Base-by-base conservation (phyloP, 2,113 vertebrate species). In the Hymenochirus boettgeri region DNA sequence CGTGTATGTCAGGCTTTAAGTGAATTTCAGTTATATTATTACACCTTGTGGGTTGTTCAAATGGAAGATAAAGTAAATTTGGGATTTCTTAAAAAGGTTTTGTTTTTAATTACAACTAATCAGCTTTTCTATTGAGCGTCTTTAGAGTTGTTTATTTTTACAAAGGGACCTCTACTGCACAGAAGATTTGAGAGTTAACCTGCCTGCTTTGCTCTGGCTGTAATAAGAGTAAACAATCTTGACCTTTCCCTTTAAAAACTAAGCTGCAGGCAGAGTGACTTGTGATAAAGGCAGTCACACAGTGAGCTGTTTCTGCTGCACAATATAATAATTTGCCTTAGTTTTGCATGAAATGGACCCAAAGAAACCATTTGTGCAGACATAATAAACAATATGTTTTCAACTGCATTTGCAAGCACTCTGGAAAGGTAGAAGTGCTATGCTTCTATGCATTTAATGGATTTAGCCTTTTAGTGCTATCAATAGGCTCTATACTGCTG, bases 351-450 rank as follows among this genome's bases (percentile, higher is more conserved):
- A 31, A 19, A 47, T 6, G 8, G 5, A 48, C 24, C 37, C n/a
- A 13, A 24, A 3, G 53, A 55, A 50, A 65, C 48, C 62, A 65
- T 65, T 54, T 65, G 53, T 50, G 27, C 42, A 25, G 2, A 50
- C 46, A 45, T 55, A 57, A 57, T 65, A 50, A 18, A 57, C 53
- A 65, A 48, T 65, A 65, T 65, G 63, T 65, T 57, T 47, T 57
- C 42, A 57, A 57, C 54, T 57, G 27, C 54, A 65, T 65, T 45
- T 57, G 27, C 54, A 65, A 27, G 45, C 23, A 24, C 57, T 60
- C n/a, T 10, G 25, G 17, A 50, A 53, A 60, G 47, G 25, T 24
- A 27, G n/a, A 45, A 46, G 15, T 47, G 5, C 12, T 26, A 45
- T 57, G 63, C 26, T 35, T 27, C 42, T 48, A 22, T 33, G 42